These are phyloP conservation scores for Rhombomys opimus DNA, from an alignment of 2,113 vertebrate species.

Conservation along the genomic window DNA sequence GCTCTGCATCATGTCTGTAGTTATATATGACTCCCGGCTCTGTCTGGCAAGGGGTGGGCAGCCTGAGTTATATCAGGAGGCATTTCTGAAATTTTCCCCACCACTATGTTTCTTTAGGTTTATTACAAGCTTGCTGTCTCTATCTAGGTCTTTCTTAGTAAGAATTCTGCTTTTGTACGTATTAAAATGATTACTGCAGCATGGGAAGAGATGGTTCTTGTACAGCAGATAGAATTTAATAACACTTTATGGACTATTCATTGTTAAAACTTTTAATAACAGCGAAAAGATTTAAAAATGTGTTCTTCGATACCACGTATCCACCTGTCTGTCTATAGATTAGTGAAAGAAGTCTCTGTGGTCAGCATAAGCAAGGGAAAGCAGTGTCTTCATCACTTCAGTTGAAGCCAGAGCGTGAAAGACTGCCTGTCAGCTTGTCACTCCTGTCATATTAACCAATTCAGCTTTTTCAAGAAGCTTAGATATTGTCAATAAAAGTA, in stretches of 20 bases:
- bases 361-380: background rate
- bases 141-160: conserved; percentile 38
- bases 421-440: too few relatives aligned
- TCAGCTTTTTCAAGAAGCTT: background rate
- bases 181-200: background rate
- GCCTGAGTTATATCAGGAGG: background rate
- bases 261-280: background rate
- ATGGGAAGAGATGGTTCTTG: conserved; percentile 15
- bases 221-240: conserved; percentile 51
- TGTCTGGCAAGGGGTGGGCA: background rate
- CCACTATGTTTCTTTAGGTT: background rate
- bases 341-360: conserved; percentile 27
- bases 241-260: conserved; percentile 21
- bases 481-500: conserved; percentile 31
- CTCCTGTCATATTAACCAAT: background rate
- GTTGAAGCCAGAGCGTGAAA: too few relatives aligned
- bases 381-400: background rate
- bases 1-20: background rate
- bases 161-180: conserved; percentile 41
- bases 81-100: background rate
- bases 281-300: conserved; percentile 4
- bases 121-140: conserved; percentile 37
- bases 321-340: background rate
- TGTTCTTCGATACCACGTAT: background rate
- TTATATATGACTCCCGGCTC: background rate